Conservation (phyloP, 2,888 invertebrate species). For the Athrips mouffetella region DNA sequence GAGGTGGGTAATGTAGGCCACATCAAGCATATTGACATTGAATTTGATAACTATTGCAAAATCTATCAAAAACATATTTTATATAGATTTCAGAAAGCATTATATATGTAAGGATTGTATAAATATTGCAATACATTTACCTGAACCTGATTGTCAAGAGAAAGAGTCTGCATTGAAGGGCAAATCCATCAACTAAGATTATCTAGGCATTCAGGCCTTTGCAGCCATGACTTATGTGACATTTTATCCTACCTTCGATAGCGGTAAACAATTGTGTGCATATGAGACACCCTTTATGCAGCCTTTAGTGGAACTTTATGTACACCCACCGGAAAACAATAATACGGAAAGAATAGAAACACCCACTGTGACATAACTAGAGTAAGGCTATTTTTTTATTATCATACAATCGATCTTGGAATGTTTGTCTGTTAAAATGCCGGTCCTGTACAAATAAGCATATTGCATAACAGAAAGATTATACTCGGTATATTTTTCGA, state of each 20-base stretch:
- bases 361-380: slow-evolving; percentile 51
- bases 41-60: neutral
- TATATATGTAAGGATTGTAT: too few relatives aligned
- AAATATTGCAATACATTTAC: neutral
- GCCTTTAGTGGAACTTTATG: slow-evolving; percentile 37
- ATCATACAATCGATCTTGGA: slow-evolving; percentile 42
- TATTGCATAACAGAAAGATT: too few relatives aligned
- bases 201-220: slow-evolving; percentile 29
- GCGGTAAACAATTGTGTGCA: slow-evolving; percentile 51
- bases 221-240: slow-evolving; percentile 38
- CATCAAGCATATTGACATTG: neutral
- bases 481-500: too few relatives aligned
- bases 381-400: slow-evolving; percentile 55
- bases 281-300: slow-evolving; percentile 48
- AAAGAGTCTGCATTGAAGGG: slow-evolving; percentile 27
- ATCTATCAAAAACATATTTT: neutral
- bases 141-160: slow-evolving; percentile 1
- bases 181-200: slow-evolving; percentile 31
- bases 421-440: too few relatives aligned
- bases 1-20: slow-evolving; percentile 7
- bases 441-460: too few relatives aligned
- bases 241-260: slow-evolving; percentile 34
- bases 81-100: too few relatives aligned
- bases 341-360: slow-evolving; percentile 47
- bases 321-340: slow-evolving; percentile 57